A percentile compares a stretch with the other conserved stretches of the same genome.
These are phyloP conservation scores for Akabosia matsudoensis DNA, from an alignment of 1,140 invertebrate genomes.

Conservation along the genomic window DNA sequence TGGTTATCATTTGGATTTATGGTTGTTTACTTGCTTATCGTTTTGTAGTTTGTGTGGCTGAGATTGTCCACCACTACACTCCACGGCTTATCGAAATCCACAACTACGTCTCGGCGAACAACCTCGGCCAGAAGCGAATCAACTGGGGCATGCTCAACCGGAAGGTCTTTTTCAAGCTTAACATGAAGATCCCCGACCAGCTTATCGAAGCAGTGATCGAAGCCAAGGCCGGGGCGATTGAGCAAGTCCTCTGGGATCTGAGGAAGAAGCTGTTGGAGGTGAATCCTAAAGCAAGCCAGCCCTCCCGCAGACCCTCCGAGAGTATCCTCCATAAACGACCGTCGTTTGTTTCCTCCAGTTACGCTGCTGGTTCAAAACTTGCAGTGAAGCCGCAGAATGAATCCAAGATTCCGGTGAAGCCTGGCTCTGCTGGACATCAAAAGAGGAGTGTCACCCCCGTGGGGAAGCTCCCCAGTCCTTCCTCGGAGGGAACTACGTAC, in stretches of 20 bases:
- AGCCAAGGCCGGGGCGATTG: slow-evolving; percentile 38
- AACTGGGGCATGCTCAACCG: slow-evolving; percentile 44
- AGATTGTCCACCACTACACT: slow-evolving; percentile 33
- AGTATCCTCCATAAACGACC: too few relatives aligned
- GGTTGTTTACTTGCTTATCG: too few relatives aligned
- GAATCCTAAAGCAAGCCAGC: neutral
- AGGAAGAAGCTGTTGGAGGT: slow-evolving; percentile 20
- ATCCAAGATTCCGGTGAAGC: too few relatives aligned
- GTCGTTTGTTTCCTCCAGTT: too few relatives aligned
- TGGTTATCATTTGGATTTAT: too few relatives aligned
- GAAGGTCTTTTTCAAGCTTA: slow-evolving; percentile 38
- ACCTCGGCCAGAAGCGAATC: slow-evolving; percentile 32
- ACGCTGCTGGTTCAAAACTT: neutral
- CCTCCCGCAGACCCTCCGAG: too few relatives aligned
- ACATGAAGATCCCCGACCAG: slow-evolving; percentile 32
- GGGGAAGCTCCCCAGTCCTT: too few relatives aligned
- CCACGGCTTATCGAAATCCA: slow-evolving; percentile 40
- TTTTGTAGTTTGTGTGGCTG: slow-evolving; percentile 37
- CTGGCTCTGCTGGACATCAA: too few relatives aligned
- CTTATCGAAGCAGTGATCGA: slow-evolving; percentile 30
- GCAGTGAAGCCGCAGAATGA: neutral
- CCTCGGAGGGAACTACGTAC: too few relatives aligned
- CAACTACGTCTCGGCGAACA: slow-evolving; percentile 37
- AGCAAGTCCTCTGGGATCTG: slow-evolving; percentile 40
- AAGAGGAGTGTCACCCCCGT: neutral